Base-by-base conservation (phyloP, 1,140 invertebrate genomes). In the Amyelois transitella region DNA sequence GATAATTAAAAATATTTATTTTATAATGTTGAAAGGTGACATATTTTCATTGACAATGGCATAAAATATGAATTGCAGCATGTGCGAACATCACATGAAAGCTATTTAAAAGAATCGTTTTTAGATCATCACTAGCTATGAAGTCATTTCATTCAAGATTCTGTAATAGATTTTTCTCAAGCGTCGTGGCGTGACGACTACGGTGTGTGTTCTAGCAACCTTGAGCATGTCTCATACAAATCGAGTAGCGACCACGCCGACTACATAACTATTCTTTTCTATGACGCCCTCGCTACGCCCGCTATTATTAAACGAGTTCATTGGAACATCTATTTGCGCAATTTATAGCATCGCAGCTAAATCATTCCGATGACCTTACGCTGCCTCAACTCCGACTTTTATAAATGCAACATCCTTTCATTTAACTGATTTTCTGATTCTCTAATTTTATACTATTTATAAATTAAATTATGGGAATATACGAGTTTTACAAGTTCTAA, bases 231-330 rank as follows among this genome's bases (percentile, higher is more conserved):
- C 65, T 69, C 58, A 72, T 62, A 60, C 61, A 64, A 69, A 58
- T 57, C 52, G 64, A 71, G 62, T 58, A 63, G 61, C 55, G 58
- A 19, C 43, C 18, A 18, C 49, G 59, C 52, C 62, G 56, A 66
- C 53, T 67, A 58, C 57, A 57, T 51, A 18, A 54, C 59, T 66
- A 64, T 65, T 60, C 64, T 62, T 58, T 60, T 60, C 60, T 63
- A 64, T 74, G 73, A 80, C 81, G 79, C 81, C 77, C 71, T 78
- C 81, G 75, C 84, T 80, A 81, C 80, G 75, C 73, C 77, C 60
- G 80, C 84, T 87, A 88, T 86, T 85, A 86, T 85, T 88, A 86
- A 88, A 85, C 75, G 82, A 88, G 81, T 86, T 88, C 85, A 88
- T 83, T 85, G 82, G 82, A 86, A 88, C 82, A 85, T 88, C 84